Conservation (phyloP, 2,888 invertebrate genomes). For the Zygothrica quintamaculata region DNA sequence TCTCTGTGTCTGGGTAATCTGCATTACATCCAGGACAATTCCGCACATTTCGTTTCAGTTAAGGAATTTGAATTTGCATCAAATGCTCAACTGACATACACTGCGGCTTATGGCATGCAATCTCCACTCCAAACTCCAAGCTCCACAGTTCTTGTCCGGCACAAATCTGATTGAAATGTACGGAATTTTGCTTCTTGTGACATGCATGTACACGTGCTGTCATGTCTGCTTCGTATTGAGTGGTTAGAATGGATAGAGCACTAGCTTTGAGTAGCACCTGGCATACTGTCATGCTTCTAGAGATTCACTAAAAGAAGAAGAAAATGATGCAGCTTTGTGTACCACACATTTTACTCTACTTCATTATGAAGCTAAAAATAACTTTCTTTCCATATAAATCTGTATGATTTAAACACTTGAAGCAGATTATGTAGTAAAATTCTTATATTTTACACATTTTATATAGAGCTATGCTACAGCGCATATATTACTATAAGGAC, state of each 20-base stretch:
- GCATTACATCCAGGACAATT: conserved; percentile 9
- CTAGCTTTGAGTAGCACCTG: conserved; percentile 38
- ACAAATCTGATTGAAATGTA: conserved; percentile 71
- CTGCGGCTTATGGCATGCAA: conserved; percentile 3
- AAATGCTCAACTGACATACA: conserved; percentile 17
- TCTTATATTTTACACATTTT: too few relatives aligned
- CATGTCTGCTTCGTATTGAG: background rate
- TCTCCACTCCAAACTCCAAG: background rate
- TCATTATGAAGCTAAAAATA: too few relatives aligned
- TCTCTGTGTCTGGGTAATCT: conserved; percentile 6
- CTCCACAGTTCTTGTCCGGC: too few relatives aligned
- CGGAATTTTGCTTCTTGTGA: conserved; percentile 35
- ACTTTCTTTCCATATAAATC: too few relatives aligned
- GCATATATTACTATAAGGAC: too few relatives aligned
- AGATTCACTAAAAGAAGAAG: too few relatives aligned
- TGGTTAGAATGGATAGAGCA: background rate
- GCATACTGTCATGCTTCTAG: conserved; percentile 48
- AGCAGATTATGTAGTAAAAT: too few relatives aligned
- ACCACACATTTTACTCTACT: too few relatives aligned
- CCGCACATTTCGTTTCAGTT: conserved; percentile 5
- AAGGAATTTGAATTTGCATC: conserved; percentile 48
- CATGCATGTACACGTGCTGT: conserved; percentile 21
- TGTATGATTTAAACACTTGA: too few relatives aligned
- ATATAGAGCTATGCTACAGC: too few relatives aligned
- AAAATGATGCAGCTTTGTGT: too few relatives aligned